Conservation (phyloP, 30 jellyfish, hydroid and myxozoan species). For the Calvadosia cruxmelitensis region DNA sequence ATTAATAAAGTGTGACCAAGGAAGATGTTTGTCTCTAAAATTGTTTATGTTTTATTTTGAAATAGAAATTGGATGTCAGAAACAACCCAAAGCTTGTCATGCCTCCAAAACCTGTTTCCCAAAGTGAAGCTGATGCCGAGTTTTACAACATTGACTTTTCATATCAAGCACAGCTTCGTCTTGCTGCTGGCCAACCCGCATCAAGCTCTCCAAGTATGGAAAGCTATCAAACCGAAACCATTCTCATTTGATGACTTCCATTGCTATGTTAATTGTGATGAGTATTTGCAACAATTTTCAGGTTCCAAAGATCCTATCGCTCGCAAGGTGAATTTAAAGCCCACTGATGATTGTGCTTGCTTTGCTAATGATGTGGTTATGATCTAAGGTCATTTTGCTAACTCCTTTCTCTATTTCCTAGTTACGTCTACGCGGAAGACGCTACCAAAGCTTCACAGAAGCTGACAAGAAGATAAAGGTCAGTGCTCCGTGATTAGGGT, state of each 20-base stretch:
- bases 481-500: too few species aligned
- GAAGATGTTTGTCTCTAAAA: too few species aligned
- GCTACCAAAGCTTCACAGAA: conserved; percentile 69
- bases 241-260: too few species aligned
- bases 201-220: conserved; percentile 78
- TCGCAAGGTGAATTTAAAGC: conserved; percentile 48
- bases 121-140: conserved; percentile 96
- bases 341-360: neutral
- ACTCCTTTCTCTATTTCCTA: neutral
- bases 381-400: neutral
- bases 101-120: conserved; percentile 99
- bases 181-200: conserved; percentile 99
- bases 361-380: neutral
- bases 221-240: too few species aligned
- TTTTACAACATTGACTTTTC: conserved; percentile 95
- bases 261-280: too few species aligned
- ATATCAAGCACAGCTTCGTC: conserved; percentile 92
- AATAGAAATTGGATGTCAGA: conserved; percentile 87
- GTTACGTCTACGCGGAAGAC: conserved; percentile 85
- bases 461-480: conserved; percentile 89
- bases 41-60: too few species aligned
- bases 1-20: too few species aligned
- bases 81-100: conserved; percentile 90
- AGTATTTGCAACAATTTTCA: too few species aligned
- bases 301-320: conserved; percentile 97